Evolutionary conservation across 2,888 invertebrate species (phyloP), one percentile per base, ranked within the genome.

Genomic region (Drosophila gaucha): DNA sequence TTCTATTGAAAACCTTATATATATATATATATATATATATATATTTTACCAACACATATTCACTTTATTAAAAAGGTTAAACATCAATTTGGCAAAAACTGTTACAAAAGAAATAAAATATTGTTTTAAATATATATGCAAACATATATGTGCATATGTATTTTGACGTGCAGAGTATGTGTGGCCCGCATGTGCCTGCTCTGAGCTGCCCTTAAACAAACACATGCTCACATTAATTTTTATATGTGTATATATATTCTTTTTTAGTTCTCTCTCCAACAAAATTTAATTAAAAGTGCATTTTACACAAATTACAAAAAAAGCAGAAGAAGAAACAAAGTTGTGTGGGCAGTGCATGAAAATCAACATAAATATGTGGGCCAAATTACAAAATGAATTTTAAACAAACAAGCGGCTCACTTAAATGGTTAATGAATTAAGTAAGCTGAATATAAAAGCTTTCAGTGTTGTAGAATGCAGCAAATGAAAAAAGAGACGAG

Each of bases 201-300:
- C 33, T 26, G 47, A 39, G 46, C 33, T 49, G 38, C n/a, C 9
- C 57, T 68, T 64, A 44, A 38, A 16, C 56, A 67, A 55, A 52
- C 57, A 44, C 14, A 31, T 30, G 35, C 38, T 58, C 39, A 14
- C 39, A 35, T 28, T 49, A 50, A 6, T 56, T 30, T 51, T 10
- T 14, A 50, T 33, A 20, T 39, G n/a, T 38, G 20, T n/a, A 38
- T 38, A 6, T 12, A 38, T 20, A 20, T 20, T 31, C 14, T 46
- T 59, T 38, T 30, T 36, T 65, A 41, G 31, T 22, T 30, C 28
- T 28, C 31, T 69, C 14, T 30, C 6, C 36, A 49, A 28, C 46
- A 28, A 80, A 66, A 74, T 80, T 76, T 76, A 76, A 76, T 80
- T 76, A 76, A 76, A 76, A 67, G 63, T 50, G 51, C 62, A 71